A percentile compares a stretch with the other conserved stretches of the same genome.
phyloP scores from a whole-genome alignment of 2,797 vertebrate genomes.

The Artibeus lituratus region DNA sequence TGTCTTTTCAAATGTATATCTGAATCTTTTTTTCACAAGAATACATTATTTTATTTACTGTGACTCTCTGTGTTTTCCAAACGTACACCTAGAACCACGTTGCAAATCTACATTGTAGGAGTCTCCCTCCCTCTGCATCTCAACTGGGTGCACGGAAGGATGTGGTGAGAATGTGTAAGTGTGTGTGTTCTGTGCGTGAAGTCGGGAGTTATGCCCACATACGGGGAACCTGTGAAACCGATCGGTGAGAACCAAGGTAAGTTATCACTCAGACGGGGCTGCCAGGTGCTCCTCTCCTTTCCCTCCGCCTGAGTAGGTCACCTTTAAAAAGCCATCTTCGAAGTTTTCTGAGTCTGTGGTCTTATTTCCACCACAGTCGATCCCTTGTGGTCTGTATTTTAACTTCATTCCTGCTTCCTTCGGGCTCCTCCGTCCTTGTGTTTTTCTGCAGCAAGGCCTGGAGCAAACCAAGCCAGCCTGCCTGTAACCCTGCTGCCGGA shows the following conservation, averaged over 20 bases:
- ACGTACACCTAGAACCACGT: background rate
- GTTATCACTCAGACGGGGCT: rapidly evolving
- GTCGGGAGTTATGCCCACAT: rapidly evolving
- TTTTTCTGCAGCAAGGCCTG: background rate
- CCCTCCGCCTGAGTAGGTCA: background rate
- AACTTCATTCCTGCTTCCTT: background rate
- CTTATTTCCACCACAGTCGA: background rate
- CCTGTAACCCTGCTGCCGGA: rapidly evolving
- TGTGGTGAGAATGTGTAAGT: no score
- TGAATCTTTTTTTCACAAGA: background rate
- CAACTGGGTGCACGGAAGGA: background rate
- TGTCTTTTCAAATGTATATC: background rate
- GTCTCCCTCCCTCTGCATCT: background rate
- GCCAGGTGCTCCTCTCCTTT: background rate
- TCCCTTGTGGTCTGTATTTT: background rate
- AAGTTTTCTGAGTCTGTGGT: background rate
- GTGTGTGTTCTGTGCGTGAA: background rate
- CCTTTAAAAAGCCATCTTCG: background rate
- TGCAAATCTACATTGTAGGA: background rate
- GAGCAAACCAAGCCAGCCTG: background rate
- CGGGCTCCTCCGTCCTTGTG: background rate
- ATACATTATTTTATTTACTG: background rate
- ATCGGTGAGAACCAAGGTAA: background rate
- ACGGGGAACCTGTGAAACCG: background rate
- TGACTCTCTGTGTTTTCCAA: background rate